A percentile compares a stretch with the other conserved stretches of the same genome.
Conservation (phyloP, 2,888 invertebrate genomes). For the Philereme vetulata region DNA sequence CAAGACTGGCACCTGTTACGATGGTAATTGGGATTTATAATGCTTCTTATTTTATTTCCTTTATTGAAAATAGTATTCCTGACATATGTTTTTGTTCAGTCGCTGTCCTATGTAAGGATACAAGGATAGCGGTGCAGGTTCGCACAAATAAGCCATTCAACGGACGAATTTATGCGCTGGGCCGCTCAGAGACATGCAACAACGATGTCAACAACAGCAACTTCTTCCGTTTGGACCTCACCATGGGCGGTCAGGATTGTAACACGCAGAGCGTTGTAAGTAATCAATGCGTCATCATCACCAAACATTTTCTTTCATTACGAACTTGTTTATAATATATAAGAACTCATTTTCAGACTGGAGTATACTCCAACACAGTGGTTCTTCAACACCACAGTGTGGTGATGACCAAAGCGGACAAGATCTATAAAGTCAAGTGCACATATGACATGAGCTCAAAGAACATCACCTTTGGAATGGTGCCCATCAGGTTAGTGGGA, state of each 20-base stretch:
- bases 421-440: constrained; percentile 98
- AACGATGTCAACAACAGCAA: constrained; percentile 97
- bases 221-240: constrained; percentile 94
- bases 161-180: constrained; percentile 96
- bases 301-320: background rate
- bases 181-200: constrained; percentile 97
- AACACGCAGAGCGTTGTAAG: constrained; percentile 97
- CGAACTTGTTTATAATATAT: background rate
- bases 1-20: constrained; percentile 97
- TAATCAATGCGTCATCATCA: constrained; percentile 38
- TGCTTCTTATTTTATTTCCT: constrained; percentile 23
- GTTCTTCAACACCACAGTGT: constrained; percentile 97
- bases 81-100: constrained; percentile 82
- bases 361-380: constrained; percentile 96
- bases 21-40: constrained; percentile 85
- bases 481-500: constrained; percentile 91
- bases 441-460: constrained; percentile 98
- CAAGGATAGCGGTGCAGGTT: constrained; percentile 95
- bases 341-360: constrained; percentile 85
- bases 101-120: constrained; percentile 97
- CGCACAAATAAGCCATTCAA: constrained; percentile 97
- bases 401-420: constrained; percentile 98
- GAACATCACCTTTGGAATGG: constrained; percentile 98
- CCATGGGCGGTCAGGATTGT: constrained; percentile 97
- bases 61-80: constrained; percentile 3